Evolutionary conservation across 2,113 vertebrate genomes (phyloP), one percentile per base, ranked within the genome.

Genomic region (Electrona antarctica): DNA sequence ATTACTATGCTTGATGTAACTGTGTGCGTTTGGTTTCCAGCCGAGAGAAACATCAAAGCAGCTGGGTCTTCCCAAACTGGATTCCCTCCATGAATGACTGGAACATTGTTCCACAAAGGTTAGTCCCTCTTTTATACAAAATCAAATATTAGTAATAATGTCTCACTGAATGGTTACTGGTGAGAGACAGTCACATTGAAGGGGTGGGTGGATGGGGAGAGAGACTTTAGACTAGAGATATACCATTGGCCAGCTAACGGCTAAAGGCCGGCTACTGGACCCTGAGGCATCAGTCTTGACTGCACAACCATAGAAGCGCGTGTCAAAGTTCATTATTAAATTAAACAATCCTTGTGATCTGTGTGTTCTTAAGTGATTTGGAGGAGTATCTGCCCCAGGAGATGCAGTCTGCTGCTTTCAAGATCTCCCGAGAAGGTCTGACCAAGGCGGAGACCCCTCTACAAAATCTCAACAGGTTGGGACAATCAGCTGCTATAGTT

Each of bases 1-100:
- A 11, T 15, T 2, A 21, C 58, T 29, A 55, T 60, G 0, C 60
- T 33, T 50, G 7, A 3, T 45, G 12, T 75, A 33, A 15, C 13
- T 64, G n/a, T 71, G 55, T 83, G 41, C 15, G 7, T 76, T 1
- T 77, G 0, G 0, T 13, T 73, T 72, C 4, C 77, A 98, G 96
- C 81, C 93, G 96, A 45, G 92, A 95, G 9, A 90, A 94, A 79
- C 87, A 93, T 78, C 77, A 87, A 85, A 95, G 93, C 0, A 91
- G 86, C 71, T 97, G 96, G 96, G 95, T 95, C 64, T 97, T 97
- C 70, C 93, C 96, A 0, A 94, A 96, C 11, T 98, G 96, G 97
- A 84, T 97, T 61, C 96, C 96, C 0, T 87, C 93, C 65, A 80
- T 81, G 2, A 90, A 78, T 41, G 82, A 90, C 73, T 98, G 96